Evolutionary conservation across 1,140 invertebrate genomes (phyloP), one percentile per base, ranked within the genome.

Genomic region (Galendromus occidentalis): DNA sequence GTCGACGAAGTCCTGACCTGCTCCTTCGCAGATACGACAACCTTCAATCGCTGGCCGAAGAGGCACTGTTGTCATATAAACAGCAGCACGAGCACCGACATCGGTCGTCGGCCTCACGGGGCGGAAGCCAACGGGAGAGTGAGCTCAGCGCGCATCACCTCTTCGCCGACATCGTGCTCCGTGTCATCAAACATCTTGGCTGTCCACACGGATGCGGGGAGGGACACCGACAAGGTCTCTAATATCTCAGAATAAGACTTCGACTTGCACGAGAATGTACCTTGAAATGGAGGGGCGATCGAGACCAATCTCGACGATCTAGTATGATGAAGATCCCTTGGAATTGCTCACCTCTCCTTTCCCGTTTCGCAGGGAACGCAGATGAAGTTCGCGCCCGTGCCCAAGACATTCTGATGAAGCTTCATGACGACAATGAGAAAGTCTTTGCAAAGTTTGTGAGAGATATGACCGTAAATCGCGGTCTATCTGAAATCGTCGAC

Each of bases 191-290:
- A 69, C 86, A 91, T 71, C 76, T 98, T 4, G 95, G 95, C 2
- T 98, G 95, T 76, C 86, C 86, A 0, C 86, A 95, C 72, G 87
- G 87, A 4, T 93, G 90, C 75, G 82, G 80, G 22, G 89, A 85
- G 76, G 87, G 83, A 20, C 84, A 82, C 72, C 80, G 89, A n/a
- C 88, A 59, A 33, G 51, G 51, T 59, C 17, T 73, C 28, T 63
- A 69, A 5, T 69, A 71, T 39, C 33, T 39, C n/a, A n/a, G n/a
- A n/a, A n/a, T n/a, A n/a, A n/a, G n/a, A n/a, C n/a, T n/a, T n/a
- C n/a, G n/a, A n/a, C n/a, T n/a, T n/a, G n/a, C n/a, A n/a, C n/a
- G n/a, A n/a, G n/a, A n/a, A n/a, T n/a, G n/a, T n/a, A n/a, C n/a
- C n/a, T n/a, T n/a, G n/a, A n/a, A n/a, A n/a, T n/a, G n/a, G n/a